Evolutionary conservation across 2,113 vertebrate genomes (phyloP).

Genomic region (Ranitomeya imitator): DNA sequence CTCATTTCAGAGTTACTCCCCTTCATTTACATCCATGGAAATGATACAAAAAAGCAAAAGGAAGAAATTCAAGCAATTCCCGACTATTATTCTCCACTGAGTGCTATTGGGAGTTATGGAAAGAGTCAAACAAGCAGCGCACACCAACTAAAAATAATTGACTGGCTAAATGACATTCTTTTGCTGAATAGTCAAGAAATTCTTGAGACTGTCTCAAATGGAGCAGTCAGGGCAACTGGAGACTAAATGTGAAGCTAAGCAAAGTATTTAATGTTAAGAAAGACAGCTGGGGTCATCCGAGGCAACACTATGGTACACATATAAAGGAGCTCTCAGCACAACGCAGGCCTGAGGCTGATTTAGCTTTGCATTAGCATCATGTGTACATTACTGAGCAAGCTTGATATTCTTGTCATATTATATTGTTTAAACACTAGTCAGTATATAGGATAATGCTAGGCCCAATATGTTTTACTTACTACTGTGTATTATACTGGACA

Average conservation of each 20-base stretch:
- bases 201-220: background rate
- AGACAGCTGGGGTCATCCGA: background rate
- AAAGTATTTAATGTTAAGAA: background rate
- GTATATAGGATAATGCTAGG: background rate
- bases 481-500: background rate
- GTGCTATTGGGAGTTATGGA: background rate
- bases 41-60: background rate
- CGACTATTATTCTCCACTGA: background rate
- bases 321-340: background rate
- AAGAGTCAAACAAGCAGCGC: background rate
- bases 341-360: background rate
- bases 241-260: background rate
- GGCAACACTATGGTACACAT: background rate
- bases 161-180: background rate
- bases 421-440: background rate
- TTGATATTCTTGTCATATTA: slow-evolving; percentile 5
- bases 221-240: background rate
- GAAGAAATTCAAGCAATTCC: background rate
- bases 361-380: background rate
- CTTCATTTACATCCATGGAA: too few species aligned
- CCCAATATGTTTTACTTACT: background rate
- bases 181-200: background rate
- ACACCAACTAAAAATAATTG: background rate
- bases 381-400: background rate
- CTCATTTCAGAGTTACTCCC: too few species aligned